These are phyloP conservation scores for Hirudo medicinalis DNA, from an alignment of 1,140 invertebrate species.

Conservation along the genomic window DNA sequence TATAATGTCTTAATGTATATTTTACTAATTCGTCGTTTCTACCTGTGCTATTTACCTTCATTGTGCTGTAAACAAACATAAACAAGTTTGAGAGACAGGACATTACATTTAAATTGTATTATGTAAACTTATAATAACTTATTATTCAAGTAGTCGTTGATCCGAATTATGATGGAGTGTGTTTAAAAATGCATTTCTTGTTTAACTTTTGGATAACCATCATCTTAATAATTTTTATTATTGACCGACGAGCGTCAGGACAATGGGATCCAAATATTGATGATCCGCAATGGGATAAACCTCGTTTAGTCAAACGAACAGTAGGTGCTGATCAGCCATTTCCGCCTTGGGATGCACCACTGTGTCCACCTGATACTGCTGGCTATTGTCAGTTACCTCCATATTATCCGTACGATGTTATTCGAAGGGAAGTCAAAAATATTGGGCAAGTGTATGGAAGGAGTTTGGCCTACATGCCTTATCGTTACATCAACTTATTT, in stretches of 20 bases:
- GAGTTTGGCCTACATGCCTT: slow-evolving; percentile 19
- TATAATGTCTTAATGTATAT: too few relatives aligned
- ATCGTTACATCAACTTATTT: slow-evolving; percentile 23
- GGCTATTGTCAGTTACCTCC: slow-evolving; percentile 21
- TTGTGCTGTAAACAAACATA: too few relatives aligned
- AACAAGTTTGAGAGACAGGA: too few relatives aligned
- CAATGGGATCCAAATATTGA: slow-evolving; percentile 18
- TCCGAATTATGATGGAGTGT: too few relatives aligned
- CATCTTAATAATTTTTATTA: not conserved
- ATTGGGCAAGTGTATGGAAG: slow-evolving; percentile 20
- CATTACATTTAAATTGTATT: too few relatives aligned
- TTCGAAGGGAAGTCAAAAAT: slow-evolving; percentile 15
- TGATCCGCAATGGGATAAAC: slow-evolving; percentile 17
- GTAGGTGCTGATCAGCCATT: slow-evolving; percentile 11
- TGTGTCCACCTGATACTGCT: slow-evolving; percentile 19
- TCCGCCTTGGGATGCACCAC: slow-evolving; percentile 16
- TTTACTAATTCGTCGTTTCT: too few relatives aligned
- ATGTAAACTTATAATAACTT: too few relatives aligned
- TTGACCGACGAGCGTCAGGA: not conserved
- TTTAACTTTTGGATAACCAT: not conserved
- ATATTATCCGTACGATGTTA: slow-evolving; percentile 24
- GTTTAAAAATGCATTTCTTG: too few relatives aligned
- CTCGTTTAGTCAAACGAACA: slow-evolving; percentile 11
- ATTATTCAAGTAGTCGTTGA: too few relatives aligned
- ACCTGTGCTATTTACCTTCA: too few relatives aligned